These are phyloP conservation scores for Spizaetus ornatus DNA, from an alignment of 2,113 vertebrate genomes.

Conservation along the genomic window DNA sequence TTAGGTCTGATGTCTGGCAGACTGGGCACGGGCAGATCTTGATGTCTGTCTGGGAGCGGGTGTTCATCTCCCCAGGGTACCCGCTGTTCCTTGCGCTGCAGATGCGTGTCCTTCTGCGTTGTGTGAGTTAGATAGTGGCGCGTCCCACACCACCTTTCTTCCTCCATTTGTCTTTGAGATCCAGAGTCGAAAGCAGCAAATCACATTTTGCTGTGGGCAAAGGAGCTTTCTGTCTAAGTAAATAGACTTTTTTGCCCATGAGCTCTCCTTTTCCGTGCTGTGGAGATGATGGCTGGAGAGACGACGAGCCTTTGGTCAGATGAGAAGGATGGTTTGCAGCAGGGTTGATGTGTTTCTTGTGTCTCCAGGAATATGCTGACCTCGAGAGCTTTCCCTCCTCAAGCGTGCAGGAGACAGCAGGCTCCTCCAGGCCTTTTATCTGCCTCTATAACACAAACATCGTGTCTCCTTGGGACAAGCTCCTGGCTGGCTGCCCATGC, in stretches of 20 bases:
- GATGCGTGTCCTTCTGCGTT: neutral
- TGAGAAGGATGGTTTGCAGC: neutral
- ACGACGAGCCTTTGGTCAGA: neutral
- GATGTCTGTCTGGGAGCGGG: neutral
- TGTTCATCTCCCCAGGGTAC: neutral
- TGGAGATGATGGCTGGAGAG: neutral
- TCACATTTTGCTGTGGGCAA: neutral
- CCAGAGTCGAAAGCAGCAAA: accelerated
- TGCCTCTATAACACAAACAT: neutral
- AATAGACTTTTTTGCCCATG: neutral
- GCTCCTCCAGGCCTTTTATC: neutral
- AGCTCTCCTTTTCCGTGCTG: neutral
- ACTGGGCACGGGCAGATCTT: accelerated
- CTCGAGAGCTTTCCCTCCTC: neutral
- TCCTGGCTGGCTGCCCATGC: accelerated
- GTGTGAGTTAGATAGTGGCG: neutral
- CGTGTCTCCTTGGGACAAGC: neutral
- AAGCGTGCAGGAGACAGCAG: neutral
- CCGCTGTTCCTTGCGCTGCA: neutral
- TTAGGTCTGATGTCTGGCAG: neutral
- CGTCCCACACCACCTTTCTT: neutral
- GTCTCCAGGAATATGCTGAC: neutral
- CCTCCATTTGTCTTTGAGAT: neutral
- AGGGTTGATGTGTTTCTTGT: neutral
- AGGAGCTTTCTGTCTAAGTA: neutral